Evolutionary conservation across 2,113 vertebrate genomes (phyloP), one percentile per base, ranked within the genome.

Genomic region (Gallinago jamesoni): DNA sequence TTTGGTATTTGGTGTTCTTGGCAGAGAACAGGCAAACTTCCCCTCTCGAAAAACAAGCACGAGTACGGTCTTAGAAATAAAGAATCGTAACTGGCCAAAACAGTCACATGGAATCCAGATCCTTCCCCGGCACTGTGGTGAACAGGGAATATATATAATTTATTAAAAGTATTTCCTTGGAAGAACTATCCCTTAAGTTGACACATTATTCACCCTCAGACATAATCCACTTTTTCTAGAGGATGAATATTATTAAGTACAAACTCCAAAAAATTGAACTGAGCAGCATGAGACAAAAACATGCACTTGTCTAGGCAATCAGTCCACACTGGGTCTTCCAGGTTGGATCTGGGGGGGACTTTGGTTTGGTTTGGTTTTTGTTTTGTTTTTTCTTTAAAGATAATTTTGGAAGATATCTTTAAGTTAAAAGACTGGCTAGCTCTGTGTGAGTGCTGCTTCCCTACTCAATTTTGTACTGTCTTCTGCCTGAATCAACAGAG

Each of bases 1-100:
- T 37, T n/a, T 85, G 90, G 83, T 82, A 95, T 96, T 81, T 25
- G 31, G 41, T 89, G 94, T 5, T 87, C 81, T 79, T 94, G 94
- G 92, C 92, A 95, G 15, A 76, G 53, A 82, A 57, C 43, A 53
- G 56, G n/a, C n/a, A 84, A 94, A 89, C 55, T 80, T 96, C 67
- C 84, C 81, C 77, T 72, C 59, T 27, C 22, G 45, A 12, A 72
- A 92, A 79, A 92, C 77, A 96, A 92, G 60, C 52, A 43, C 1
- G 0, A 57, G 56, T n/a, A 55, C n/a, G 33, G 84, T 10, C 55
- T 75, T 43, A 7, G 30, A 23, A 48, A 76, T 39, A 80, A 59
- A 35, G 5, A n/a, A 63, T 6, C 4, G 1, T 21, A 70, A 73
- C 9, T 4, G 13, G 31, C 9, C 50, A 31, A 33, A 56, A 41